These are phyloP conservation scores for Oophaga pumilio DNA, from an alignment of 2,113 vertebrate species.

Conservation along the genomic window DNA sequence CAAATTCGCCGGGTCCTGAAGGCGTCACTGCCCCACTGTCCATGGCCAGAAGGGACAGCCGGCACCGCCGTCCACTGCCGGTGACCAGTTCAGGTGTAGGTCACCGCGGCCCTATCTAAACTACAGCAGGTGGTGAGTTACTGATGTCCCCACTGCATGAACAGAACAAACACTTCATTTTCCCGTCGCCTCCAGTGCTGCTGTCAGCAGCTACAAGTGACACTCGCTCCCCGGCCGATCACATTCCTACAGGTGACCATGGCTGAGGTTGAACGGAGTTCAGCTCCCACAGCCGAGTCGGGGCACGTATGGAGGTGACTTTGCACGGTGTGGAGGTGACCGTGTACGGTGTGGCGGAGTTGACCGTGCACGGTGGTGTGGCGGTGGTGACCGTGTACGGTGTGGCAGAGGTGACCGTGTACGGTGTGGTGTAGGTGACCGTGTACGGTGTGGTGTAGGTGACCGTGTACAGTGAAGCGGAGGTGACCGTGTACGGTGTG, in stretches of 20 bases:
- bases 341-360: no score
- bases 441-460: no score
- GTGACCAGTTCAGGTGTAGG: slow-evolving; percentile 48
- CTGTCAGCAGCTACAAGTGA: slow-evolving; percentile 32
- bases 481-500: no score
- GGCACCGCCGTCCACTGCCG: not conserved
- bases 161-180: slow-evolving; percentile 50
- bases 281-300: not conserved
- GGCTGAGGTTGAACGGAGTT: slow-evolving; percentile 45
- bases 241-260: slow-evolving; percentile 32
- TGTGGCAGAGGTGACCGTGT: no score
- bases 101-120: slow-evolving; percentile 9
- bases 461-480: no score
- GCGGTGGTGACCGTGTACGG: no score
- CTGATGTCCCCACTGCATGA: slow-evolving; percentile 40
- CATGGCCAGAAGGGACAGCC: not conserved
- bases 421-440: no score
- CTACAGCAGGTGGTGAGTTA: slow-evolving; percentile 46
- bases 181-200: slow-evolving; percentile 29
- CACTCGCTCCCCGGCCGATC: not conserved
- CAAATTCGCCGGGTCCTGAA: no score
- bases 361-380: no score
- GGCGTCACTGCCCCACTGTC: no score
- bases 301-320: not conserved
- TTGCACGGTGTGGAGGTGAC: not conserved